Conservation (phyloP, 2,888 invertebrate genomes). For the Holacanthella duospinosa region DNA sequence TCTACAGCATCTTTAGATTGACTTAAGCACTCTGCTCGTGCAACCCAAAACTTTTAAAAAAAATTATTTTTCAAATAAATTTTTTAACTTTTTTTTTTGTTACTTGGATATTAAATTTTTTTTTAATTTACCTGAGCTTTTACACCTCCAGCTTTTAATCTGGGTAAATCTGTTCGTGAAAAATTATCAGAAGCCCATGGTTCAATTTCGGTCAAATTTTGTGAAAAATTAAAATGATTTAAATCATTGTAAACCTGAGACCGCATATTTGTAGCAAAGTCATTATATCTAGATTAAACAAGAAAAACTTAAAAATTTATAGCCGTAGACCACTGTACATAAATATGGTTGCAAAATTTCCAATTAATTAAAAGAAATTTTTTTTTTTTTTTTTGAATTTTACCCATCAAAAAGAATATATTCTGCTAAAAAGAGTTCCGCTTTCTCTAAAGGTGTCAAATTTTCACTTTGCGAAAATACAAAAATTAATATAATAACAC, state of each 20-base stretch:
- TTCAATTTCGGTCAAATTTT: constrained; percentile 37
- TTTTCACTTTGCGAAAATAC: constrained; percentile 17
- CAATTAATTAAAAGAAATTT: not conserved
- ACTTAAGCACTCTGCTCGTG: constrained; percentile 52
- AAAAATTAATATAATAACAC: constrained; percentile 13
- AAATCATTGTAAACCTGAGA: constrained; percentile 39
- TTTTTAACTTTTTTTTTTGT: not conserved
- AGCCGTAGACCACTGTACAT: no score
- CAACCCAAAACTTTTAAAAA: constrained; percentile 49
- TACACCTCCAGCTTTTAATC: constrained; percentile 42
- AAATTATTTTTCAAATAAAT: not conserved
- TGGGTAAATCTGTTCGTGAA: constrained; percentile 43
- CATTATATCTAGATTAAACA: constrained; percentile 39
- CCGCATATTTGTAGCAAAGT: constrained; percentile 40
- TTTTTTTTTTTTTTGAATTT: not conserved
- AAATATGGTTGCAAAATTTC: no score
- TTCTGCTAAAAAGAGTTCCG: constrained; percentile 24
- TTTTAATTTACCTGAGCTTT: constrained; percentile 42
- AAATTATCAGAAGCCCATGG: constrained; percentile 33
- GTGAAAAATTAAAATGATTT: constrained; percentile 37
- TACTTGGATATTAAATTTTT: not conserved
- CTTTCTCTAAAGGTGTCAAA: constrained; percentile 26
- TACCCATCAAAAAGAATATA: constrained; percentile 38
- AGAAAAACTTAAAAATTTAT: not conserved
- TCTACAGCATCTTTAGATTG: constrained; percentile 57